Base-by-base conservation (phyloP, 2,888 invertebrate species). In the Tetranychus piercei region DNA sequence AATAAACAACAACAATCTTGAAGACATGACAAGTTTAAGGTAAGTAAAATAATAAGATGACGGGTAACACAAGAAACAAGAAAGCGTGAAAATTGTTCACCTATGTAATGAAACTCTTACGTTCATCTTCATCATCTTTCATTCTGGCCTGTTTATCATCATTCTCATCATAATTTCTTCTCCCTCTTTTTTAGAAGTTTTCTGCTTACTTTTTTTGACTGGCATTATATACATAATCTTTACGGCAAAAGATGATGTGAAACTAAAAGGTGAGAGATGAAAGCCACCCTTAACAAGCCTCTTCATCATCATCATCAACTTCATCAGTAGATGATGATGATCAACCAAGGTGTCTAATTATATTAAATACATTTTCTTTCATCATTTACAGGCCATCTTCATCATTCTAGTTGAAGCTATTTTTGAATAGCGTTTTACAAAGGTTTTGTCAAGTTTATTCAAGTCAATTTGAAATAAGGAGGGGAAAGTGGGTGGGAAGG, bases 71-170 rank as follows among this genome's bases (percentile, higher is more conserved):
- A 9, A 55, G 55, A 15, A 55, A 55, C 9, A 15, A 9, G 15
- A 55, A 55, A 55, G 55, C 55, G 55, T 55, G 55, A 55, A 55
- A 55, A 55, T 55, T 55, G 55, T 55, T 55, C 55, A 55, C 55
- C 55, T 55, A 55, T 55, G 55, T 55, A 55, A 55, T 55, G 55
- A 55, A 55, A 55, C 9, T 55, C 11, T 15, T 15, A 55, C 15
- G 55, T 15, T 55, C 55, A 55, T 55, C 55, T 15, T 55, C 55
- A 55, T 55, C 55, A 34, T 34, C 34, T 34, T 34, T 55, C 55
- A 55, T 55, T 15, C 15, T 55, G 55, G 55, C 55, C 11, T 55
- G 55, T 55, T 55, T 55, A 2, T 15, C 15, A 55, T 55, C 55
- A 55, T 55, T 15, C 6, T 55, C 55, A 55, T 55, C 34, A 34